Conservation (phyloP, 2,113 vertebrate species). For the Ceyx margarethae region DNA sequence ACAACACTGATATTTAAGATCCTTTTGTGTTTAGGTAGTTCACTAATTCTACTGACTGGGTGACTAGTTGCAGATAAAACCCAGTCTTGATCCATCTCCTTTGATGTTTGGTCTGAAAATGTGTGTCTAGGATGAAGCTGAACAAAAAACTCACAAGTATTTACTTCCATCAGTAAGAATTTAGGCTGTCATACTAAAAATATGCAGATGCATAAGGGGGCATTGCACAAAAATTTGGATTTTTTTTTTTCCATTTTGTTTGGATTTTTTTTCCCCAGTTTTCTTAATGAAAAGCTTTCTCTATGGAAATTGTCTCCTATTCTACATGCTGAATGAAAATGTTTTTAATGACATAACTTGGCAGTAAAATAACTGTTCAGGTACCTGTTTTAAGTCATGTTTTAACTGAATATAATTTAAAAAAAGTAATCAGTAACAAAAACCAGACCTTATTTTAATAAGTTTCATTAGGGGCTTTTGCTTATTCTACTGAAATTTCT, state of each 20-base stretch:
- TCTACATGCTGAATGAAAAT: background rate
- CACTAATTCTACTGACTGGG: background rate
- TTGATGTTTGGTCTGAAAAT: background rate
- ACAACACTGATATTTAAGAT: background rate
- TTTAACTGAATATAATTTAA: background rate
- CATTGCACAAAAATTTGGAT: background rate
- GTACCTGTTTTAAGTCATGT: background rate
- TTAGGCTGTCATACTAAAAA: background rate
- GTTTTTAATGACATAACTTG: background rate
- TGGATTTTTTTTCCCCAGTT: background rate
- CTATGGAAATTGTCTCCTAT: background rate
- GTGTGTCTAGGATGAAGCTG: background rate
- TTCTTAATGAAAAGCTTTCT: background rate
- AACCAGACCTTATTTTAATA: background rate
- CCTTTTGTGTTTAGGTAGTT: background rate
- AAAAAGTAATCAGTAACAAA: background rate
- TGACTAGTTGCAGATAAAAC: background rate
- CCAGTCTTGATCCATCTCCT: background rate
- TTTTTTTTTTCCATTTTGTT: too few relatives aligned
- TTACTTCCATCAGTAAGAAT: background rate
- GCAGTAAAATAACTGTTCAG: background rate
- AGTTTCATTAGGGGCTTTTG: background rate
- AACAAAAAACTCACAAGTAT: accelerated
- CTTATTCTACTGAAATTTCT: background rate
- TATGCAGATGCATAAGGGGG: background rate